Evolutionary conservation across 2,113 vertebrate genomes (phyloP).

Genomic region (Apodemus sylvaticus): DNA sequence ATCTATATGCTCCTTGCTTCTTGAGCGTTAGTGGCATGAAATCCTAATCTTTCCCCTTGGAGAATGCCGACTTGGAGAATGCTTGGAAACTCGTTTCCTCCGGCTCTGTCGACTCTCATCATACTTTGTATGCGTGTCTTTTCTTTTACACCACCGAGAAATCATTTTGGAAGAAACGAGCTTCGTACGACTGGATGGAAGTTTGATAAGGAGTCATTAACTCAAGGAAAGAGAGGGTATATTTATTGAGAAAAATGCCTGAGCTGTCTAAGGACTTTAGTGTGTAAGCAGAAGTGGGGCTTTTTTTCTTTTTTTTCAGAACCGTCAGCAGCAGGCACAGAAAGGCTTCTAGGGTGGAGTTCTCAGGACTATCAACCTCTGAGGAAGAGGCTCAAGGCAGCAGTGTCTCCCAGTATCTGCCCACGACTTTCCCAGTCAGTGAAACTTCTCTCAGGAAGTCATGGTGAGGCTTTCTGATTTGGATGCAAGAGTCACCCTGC

Average conservation of each 20-base stretch:
- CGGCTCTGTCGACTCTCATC: not conserved
- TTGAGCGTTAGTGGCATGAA: not conserved
- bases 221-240: not conserved
- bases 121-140: not conserved
- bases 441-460: not conserved
- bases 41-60: not conserved
- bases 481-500: not conserved
- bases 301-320: not conserved
- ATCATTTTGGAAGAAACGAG: not conserved
- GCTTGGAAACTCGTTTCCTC: constrained; percentile 34
- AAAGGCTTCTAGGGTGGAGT: not conserved
- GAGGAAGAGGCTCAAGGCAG: not conserved
- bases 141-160: not conserved
- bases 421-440: not conserved
- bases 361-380: too few relatives aligned
- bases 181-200: not conserved
- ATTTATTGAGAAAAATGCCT: not conserved
- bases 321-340: not conserved
- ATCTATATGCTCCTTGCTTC: not conserved
- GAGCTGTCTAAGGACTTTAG: not conserved
- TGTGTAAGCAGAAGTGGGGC: rapidly evolving
- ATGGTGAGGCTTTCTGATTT: not conserved
- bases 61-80: not conserved
- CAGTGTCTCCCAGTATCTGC: not conserved
- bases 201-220: not conserved